Conservation (phyloP, 2,113 vertebrate genomes). For the Crotalus viridis region DNA sequence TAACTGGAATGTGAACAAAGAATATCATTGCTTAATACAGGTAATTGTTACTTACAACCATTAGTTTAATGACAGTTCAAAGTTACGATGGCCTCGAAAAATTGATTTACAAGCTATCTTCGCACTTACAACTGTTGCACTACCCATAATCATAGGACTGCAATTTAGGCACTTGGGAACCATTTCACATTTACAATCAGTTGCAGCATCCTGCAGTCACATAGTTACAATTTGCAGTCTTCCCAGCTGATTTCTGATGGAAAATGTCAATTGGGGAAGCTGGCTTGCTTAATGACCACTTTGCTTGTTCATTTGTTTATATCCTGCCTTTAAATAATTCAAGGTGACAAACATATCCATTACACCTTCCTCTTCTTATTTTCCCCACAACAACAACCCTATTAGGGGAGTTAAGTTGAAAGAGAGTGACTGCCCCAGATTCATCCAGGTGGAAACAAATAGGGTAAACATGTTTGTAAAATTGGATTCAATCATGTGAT, state of each 20-base stretch:
- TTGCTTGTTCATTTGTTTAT: not conserved
- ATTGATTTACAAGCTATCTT: not conserved
- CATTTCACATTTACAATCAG: not conserved
- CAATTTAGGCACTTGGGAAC: not conserved
- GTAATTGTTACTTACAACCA: no score
- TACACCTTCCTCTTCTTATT: not conserved
- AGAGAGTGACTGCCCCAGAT: not conserved
- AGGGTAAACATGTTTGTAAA: not conserved
- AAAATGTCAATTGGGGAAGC: not conserved
- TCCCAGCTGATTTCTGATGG: not conserved
- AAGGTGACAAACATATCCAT: not conserved
- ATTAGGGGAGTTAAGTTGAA: not conserved
- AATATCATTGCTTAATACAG: not conserved
- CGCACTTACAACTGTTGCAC: not conserved
- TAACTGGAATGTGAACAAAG: not conserved
- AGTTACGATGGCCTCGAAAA: not conserved
- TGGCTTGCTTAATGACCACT: not conserved
- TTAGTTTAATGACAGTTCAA: not conserved
- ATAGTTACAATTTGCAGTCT: not conserved
- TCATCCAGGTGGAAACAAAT: not conserved
- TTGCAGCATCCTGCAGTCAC: not conserved
- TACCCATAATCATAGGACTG: not conserved
- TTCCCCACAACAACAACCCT: not conserved
- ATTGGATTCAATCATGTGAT: not conserved
- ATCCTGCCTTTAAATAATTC: not conserved